Conservation (phyloP, 1,140 invertebrate genomes). For the Armadillidium nasatum region DNA sequence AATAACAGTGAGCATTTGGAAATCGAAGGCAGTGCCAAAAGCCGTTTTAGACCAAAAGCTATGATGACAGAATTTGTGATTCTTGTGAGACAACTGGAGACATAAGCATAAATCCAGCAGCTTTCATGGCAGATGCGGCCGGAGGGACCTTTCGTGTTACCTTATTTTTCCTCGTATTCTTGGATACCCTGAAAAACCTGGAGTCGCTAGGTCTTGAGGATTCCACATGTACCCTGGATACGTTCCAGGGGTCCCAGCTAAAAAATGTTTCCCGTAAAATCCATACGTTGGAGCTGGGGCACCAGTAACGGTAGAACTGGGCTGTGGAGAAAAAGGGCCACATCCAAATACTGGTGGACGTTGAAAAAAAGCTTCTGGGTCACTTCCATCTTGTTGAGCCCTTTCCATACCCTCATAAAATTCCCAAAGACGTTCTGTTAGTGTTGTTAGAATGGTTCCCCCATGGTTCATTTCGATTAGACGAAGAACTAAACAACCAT, state of each 20-base stretch:
- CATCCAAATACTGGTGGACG: constrained; percentile 42
- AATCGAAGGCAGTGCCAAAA: neutral
- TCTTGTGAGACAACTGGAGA: neutral
- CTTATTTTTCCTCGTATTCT: constrained; percentile 44
- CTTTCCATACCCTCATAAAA: constrained; percentile 44
- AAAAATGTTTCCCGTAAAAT: constrained; percentile 43
- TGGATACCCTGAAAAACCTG: constrained; percentile 40
- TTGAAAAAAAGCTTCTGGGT: constrained; percentile 41
- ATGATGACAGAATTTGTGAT: neutral
- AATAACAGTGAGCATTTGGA: neutral
- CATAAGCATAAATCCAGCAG: constrained; percentile 6
- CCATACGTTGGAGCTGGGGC: constrained; percentile 39
- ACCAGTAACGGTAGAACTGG: constrained; percentile 32
- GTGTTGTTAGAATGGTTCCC: constrained; percentile 48
- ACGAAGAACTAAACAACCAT: constrained; percentile 51
- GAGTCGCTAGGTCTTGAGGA: constrained; percentile 41
- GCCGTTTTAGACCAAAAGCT: neutral
- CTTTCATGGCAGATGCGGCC: neutral
- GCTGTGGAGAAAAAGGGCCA: constrained; percentile 37
- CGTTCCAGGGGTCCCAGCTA: constrained; percentile 38
- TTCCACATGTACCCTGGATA: constrained; percentile 45
- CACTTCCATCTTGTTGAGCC: constrained; percentile 43
- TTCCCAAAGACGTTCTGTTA: constrained; percentile 43
- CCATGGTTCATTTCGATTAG: constrained; percentile 52
- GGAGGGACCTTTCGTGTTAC: constrained; percentile 30